phyloP scores from a whole-genome alignment of 2,888 invertebrate genomes.

The Ecliptopera silaceata region DNA sequence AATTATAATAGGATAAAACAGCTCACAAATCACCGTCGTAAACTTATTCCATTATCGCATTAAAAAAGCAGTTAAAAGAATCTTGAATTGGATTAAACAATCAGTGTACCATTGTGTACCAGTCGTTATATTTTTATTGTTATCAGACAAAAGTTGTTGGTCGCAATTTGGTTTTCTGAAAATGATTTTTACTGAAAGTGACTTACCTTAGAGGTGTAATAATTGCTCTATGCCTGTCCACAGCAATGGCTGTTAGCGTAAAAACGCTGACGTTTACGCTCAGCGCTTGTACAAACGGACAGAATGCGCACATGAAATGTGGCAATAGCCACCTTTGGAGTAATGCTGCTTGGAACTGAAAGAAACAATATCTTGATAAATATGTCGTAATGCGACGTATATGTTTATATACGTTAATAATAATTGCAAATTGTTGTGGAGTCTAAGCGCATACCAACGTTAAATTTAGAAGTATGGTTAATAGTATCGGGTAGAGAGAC shows the following conservation, averaged over 20 bases:
- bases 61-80: background rate
- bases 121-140: background rate
- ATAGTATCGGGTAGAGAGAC: no score
- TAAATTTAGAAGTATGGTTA: no score
- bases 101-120: background rate
- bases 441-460: no score
- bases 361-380: background rate
- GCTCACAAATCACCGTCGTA: background rate
- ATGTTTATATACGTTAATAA: no score
- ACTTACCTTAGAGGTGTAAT: constrained; percentile 88
- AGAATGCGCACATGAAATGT: constrained; percentile 93
- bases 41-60: background rate
- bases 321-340: constrained; percentile 94
- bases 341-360: constrained; percentile 93
- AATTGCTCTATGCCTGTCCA: constrained; percentile 92
- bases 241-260: constrained; percentile 93
- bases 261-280: constrained; percentile 95
- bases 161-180: background rate
- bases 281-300: constrained; percentile 93
- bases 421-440: no score
- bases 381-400: no score
- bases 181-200: background rate
- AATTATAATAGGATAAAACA: background rate
- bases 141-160: background rate
- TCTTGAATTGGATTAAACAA: background rate